Conservation (phyloP, 2,888 invertebrate genomes). For the Ceriagrion tenellum region DNA sequence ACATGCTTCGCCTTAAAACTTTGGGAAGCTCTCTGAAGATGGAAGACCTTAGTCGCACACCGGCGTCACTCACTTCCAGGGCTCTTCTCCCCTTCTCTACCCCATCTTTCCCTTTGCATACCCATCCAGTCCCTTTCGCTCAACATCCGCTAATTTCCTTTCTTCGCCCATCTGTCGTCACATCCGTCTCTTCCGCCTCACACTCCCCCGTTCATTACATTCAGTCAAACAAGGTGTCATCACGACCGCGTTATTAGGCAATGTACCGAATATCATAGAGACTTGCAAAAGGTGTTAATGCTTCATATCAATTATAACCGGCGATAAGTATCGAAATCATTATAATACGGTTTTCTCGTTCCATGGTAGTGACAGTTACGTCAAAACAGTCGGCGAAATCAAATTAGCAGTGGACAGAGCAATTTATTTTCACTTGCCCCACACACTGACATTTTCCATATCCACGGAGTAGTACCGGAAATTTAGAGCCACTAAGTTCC, state of each 20-base stretch:
- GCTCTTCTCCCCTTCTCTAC: not conserved
- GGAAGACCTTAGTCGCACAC: not conserved
- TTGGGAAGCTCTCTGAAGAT: not conserved
- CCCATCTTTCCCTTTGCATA: not conserved
- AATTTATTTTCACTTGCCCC: too few species aligned
- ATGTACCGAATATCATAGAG: not conserved
- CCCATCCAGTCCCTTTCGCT: not conserved
- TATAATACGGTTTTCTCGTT: too few species aligned
- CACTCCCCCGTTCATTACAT: not conserved
- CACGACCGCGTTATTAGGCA: not conserved
- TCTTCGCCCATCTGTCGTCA: not conserved
- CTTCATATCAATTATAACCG: too few species aligned
- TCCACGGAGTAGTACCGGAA: too few species aligned
- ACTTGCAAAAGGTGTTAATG: too few species aligned
- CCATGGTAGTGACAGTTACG: too few species aligned
- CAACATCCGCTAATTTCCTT: not conserved
- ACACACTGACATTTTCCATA: too few species aligned
- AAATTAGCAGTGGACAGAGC: too few species aligned
- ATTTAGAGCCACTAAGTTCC: too few species aligned
- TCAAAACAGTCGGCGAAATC: too few species aligned
- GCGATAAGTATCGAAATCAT: too few species aligned
- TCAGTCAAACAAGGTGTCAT: not conserved
- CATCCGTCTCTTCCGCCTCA: not conserved
- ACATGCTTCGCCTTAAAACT: slow-evolving; percentile 14
- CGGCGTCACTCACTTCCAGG: not conserved